Conservation (phyloP, 2,113 vertebrate species). For the Eupsittula cactorum region DNA sequence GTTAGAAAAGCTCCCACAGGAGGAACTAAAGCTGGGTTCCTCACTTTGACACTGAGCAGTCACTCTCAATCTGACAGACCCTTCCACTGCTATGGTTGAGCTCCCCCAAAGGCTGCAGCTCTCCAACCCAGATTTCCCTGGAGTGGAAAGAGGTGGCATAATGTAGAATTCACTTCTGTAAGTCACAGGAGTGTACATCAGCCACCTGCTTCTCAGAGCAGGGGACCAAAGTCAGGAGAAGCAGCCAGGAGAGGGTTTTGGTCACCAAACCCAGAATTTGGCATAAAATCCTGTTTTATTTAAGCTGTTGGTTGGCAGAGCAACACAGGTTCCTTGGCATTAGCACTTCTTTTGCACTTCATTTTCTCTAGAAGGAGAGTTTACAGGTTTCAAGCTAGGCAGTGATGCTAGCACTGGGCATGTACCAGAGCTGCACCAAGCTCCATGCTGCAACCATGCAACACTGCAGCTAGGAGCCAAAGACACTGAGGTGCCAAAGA, state of each 20-base stretch:
- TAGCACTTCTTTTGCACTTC: not conserved
- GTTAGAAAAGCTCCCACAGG: not conserved
- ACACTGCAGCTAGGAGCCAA: fast-evolving
- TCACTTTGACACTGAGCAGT: not conserved
- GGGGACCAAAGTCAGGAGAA: not conserved
- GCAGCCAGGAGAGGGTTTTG: not conserved
- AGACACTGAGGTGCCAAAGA: not conserved
- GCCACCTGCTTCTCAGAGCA: not conserved
- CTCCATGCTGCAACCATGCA: fast-evolving
- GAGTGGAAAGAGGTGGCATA: not conserved
- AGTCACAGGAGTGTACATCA: not conserved
- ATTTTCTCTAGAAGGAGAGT: not conserved
- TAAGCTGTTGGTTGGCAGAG: not conserved
- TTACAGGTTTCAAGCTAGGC: not conserved
- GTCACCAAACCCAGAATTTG: not conserved
- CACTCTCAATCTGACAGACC: not conserved
- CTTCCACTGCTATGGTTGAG: not conserved
- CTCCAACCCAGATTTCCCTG: not conserved
- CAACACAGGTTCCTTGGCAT: not conserved
- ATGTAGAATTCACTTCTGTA: not conserved
- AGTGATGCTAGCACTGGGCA: fast-evolving
- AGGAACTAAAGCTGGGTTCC: not conserved
- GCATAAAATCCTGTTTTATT: not conserved
- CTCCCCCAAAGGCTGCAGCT: not conserved
- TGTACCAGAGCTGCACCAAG: not conserved